Evolutionary conservation across 1,140 invertebrate genomes (phyloP).

Genomic region (Phthorimaea operculella): DNA sequence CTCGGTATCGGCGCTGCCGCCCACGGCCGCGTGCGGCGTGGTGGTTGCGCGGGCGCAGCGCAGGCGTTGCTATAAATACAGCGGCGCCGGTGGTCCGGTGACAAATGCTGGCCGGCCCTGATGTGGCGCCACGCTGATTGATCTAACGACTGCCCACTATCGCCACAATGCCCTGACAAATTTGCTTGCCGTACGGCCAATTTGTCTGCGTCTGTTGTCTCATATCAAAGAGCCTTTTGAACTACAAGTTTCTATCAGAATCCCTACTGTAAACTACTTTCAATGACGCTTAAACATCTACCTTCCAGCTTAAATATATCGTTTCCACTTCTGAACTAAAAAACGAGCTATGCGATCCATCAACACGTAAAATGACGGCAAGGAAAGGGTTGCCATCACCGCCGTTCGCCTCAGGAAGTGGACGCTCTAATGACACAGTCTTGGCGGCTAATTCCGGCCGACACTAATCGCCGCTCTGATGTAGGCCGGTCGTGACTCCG

Average conservation of each 20-base stretch:
- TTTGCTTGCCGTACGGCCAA: background rate
- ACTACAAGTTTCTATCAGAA: conserved; percentile 1
- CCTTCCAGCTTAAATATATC: too few relatives aligned
- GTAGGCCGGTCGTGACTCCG: conserved; percentile 32
- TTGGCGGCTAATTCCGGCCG: conserved; percentile 40
- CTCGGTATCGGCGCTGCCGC: conserved; percentile 24
- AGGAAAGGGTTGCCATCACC: too few relatives aligned
- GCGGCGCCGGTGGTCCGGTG: conserved; percentile 61
- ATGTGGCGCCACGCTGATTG: conserved; percentile 49
- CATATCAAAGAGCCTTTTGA: too few relatives aligned
- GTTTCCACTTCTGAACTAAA: too few relatives aligned
- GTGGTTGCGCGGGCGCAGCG: conserved; percentile 29
- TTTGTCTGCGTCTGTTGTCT: background rate
- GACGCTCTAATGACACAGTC: conserved; percentile 36
- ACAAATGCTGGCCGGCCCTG: conserved; percentile 56
- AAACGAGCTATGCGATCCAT: too few relatives aligned
- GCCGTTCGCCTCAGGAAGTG: conserved; percentile 29
- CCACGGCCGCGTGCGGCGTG: conserved; percentile 27
- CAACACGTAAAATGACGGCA: too few relatives aligned
- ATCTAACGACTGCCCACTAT: conserved; percentile 42
- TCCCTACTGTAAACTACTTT: background rate
- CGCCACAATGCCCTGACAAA: conserved; percentile 17
- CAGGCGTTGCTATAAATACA: conserved; percentile 60
- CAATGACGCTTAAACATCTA: too few relatives aligned
- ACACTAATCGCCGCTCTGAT: conserved; percentile 45